Evolutionary conservation across 2,797 vertebrate genomes (phyloP).

Genomic region (Dicrostonyx torquatus): DNA sequence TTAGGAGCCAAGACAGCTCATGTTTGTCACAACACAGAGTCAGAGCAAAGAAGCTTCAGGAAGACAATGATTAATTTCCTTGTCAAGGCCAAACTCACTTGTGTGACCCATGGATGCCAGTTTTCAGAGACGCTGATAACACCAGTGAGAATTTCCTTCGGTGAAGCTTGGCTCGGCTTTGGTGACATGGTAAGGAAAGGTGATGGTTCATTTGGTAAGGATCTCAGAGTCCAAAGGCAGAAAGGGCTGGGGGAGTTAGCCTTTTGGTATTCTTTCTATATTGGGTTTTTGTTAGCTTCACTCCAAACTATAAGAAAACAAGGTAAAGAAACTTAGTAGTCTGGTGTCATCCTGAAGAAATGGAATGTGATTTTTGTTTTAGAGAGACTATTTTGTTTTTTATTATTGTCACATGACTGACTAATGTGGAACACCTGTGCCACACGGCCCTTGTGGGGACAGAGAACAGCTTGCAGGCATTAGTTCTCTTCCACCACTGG

Average conservation of each 20-base stretch:
- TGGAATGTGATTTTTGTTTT: not conserved
- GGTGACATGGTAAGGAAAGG: not conserved
- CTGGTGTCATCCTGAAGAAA: slow-evolving; percentile 36
- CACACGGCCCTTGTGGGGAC: not conserved
- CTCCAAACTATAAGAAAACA: slow-evolving; percentile 38
- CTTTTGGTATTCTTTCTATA: not conserved
- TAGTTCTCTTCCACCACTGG: not conserved
- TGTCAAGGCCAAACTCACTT: slow-evolving; percentile 21
- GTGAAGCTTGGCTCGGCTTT: slow-evolving; percentile 35
- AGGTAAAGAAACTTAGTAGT: slow-evolving; percentile 22
- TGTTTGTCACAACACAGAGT: not conserved
- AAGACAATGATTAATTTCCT: slow-evolving; percentile 27
- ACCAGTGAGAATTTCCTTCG: slow-evolving; percentile 19
- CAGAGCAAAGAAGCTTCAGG: slow-evolving; percentile 24
- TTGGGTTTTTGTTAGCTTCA: slow-evolving; percentile 9
- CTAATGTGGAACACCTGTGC: not conserved
- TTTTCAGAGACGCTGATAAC: slow-evolving; percentile 19
- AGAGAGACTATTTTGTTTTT: not conserved
- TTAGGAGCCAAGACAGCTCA: not conserved
- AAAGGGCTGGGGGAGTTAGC: not conserved
- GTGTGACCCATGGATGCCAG: not conserved
- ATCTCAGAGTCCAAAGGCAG: not conserved
- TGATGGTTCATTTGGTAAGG: not conserved
- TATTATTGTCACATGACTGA: not conserved
- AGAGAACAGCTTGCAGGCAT: not conserved